Base-by-base conservation (phyloP, 2,888 invertebrate genomes). In the Oscheius sp. region DNA sequence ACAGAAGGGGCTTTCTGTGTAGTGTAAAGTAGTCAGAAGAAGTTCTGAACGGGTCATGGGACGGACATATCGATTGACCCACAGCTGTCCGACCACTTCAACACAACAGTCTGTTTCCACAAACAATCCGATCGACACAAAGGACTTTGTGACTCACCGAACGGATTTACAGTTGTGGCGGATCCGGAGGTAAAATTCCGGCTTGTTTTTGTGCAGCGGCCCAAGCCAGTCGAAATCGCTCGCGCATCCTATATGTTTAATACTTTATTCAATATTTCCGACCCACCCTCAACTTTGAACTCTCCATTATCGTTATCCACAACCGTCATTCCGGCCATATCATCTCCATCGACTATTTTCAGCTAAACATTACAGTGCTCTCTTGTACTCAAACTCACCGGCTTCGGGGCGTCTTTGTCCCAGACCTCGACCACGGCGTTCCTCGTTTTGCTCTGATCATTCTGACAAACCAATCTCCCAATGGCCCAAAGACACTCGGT, bases 401-500 rank as follows among this genome's bases (percentile, higher is more conserved):
- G 35, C 50, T 81, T 73, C 4, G 84, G 83, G 13, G 85, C 78
- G 76, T 87, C 87, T 60, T 80, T 76, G 60, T 87, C 87, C 78
- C 79, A 87, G 13, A 87, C 70, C 51, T 85, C 84, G 13, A 87
- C 82, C 2, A 84, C 79, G 7, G 85, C 70, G 65, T 84, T 79
- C 29, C 51, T 73, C 7, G 85, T 74, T 47, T 74, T 75, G 21
- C 79, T 57, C 60, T 80, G 80, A 70, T 85, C 81, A 33, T 76
- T 79, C 29, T 72, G 62, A 75, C 86, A 87, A 35, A 74, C 48
- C n/a, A 82, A 63, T 53, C 76, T 73, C 4, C 87, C 86, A 13
- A 84, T 81, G 21, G 84, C 86, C 86, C 87, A 87, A 7, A 85
- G 78, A 74, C 86, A 87, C 71, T 86, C 84, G 11, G 84, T 85